These are phyloP conservation scores for Gymnoscelis rufifasciata DNA, from an alignment of 2,888 invertebrate genomes.

Conservation along the genomic window DNA sequence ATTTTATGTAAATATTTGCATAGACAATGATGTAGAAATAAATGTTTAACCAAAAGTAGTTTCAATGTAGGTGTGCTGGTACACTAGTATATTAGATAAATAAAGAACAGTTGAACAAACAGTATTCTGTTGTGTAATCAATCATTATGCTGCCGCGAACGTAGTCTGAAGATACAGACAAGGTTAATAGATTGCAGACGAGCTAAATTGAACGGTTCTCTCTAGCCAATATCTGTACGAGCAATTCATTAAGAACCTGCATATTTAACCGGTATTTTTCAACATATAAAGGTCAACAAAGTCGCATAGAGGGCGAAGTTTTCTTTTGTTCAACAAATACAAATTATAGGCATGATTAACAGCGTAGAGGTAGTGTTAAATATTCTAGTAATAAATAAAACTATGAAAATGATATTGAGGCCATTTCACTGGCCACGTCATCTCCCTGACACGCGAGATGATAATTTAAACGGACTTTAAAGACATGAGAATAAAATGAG, in stretches of 20 bases:
- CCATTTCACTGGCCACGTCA: constrained; percentile 36
- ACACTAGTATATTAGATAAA: constrained; percentile 16
- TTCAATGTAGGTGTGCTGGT: constrained; percentile 11
- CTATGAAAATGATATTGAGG: constrained; percentile 33
- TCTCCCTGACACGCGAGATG: constrained; percentile 24
- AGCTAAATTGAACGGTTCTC: constrained; percentile 42
- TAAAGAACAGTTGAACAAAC: constrained; percentile 47
- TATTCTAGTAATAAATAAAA: not conserved
- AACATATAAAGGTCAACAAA: constrained; percentile 9
- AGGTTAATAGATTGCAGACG: constrained; percentile 53
- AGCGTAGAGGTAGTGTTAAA: not conserved
- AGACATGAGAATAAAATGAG: constrained; percentile 64
- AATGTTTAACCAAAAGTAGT: constrained; percentile 14
- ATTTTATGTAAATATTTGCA: constrained; percentile 14
- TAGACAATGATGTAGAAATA: constrained; percentile 10
- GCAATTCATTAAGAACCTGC: constrained; percentile 8
- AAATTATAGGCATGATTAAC: not conserved
- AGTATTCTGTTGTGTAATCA: constrained; percentile 47
- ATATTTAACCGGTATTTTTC: constrained; percentile 1
- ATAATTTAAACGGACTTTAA: constrained; percentile 63
- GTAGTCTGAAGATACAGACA: constrained; percentile 40
- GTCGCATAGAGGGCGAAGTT: constrained; percentile 8
- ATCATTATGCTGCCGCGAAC: constrained; percentile 33
- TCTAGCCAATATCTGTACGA: constrained; percentile 28
- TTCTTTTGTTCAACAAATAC: constrained; percentile 4